Conservation (phyloP, 2,888 invertebrate species). For the Aricia artaxerxes region DNA sequence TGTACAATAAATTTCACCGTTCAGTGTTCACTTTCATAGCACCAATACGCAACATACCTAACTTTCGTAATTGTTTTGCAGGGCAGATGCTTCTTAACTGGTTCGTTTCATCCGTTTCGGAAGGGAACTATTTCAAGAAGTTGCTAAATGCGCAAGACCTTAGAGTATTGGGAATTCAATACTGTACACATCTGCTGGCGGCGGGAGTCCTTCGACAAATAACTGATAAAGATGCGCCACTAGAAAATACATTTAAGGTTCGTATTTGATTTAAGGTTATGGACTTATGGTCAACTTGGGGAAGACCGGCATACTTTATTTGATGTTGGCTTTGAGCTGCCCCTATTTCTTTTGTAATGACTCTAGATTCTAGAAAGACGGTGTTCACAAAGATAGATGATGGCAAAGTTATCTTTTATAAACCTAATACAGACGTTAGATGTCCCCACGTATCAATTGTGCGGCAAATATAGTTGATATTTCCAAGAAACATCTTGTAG, state of each 20-base stretch:
- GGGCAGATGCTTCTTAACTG: constrained; percentile 96
- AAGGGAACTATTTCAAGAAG: constrained; percentile 83
- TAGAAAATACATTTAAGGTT: constrained; percentile 87
- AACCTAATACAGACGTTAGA: no score
- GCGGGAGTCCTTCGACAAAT: constrained; percentile 92
- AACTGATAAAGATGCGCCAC: constrained; percentile 85
- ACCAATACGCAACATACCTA: background rate
- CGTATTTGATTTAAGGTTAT: constrained; percentile 34
- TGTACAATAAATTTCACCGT: background rate
- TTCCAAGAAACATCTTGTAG: no score
- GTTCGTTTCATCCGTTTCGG: constrained; percentile 89
- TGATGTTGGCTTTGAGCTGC: no score
- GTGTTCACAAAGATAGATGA: no score
- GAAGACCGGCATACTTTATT: no score
- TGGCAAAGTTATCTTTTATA: no score
- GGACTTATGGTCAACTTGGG: no score
- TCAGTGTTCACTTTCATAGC: background rate
- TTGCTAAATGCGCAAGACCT: constrained; percentile 86
- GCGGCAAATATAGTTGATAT: no score
- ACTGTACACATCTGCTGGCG: constrained; percentile 92
- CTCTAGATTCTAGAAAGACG: no score
- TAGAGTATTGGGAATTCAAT: constrained; percentile 88
- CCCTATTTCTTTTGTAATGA: no score
- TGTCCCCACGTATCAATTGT: no score
- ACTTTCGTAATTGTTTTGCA: constrained; percentile 64